phyloP scores from a whole-genome alignment of 2,797 vertebrate species.

The Lagodon rhomboides region DNA sequence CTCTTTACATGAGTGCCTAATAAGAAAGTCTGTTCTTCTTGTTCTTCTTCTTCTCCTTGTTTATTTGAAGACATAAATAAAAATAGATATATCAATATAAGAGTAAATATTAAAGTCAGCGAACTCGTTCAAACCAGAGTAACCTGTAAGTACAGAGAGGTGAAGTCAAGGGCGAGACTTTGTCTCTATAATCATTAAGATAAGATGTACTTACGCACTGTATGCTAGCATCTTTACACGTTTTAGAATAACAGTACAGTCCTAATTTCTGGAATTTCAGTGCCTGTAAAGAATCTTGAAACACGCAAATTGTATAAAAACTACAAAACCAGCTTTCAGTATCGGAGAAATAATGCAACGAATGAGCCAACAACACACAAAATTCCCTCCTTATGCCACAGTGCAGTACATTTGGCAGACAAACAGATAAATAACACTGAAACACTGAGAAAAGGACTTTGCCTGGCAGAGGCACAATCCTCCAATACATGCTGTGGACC shows the following conservation, averaged over 20 bases:
- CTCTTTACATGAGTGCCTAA: neutral
- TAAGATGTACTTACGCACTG: neutral
- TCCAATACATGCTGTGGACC: constrained; percentile 38
- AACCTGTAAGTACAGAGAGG: neutral
- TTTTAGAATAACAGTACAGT: neutral
- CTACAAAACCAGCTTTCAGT: constrained; percentile 6
- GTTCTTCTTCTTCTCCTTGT: too few species aligned
- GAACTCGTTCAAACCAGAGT: neutral
- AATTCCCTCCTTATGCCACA: neutral
- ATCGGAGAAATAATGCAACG: neutral
- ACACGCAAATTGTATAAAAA: neutral
- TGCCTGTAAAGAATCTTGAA: neutral
- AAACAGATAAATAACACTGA: constrained; percentile 20
- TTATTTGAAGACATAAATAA: too few species aligned
- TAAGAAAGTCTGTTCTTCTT: too few species aligned
- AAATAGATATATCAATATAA: too few species aligned
- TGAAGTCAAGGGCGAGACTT: too few species aligned
- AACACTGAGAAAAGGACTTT: constrained; percentile 3
- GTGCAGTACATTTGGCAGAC: constrained; percentile 1
- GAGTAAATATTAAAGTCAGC: neutral
- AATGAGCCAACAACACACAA: constrained; percentile 8
- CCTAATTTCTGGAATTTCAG: neutral
- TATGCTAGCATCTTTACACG: neutral
- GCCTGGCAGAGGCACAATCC: constrained; percentile 22
- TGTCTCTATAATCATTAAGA: too few species aligned